phyloP scores from a whole-genome alignment of 2,113 vertebrate species.

The Scopus umbretta region DNA sequence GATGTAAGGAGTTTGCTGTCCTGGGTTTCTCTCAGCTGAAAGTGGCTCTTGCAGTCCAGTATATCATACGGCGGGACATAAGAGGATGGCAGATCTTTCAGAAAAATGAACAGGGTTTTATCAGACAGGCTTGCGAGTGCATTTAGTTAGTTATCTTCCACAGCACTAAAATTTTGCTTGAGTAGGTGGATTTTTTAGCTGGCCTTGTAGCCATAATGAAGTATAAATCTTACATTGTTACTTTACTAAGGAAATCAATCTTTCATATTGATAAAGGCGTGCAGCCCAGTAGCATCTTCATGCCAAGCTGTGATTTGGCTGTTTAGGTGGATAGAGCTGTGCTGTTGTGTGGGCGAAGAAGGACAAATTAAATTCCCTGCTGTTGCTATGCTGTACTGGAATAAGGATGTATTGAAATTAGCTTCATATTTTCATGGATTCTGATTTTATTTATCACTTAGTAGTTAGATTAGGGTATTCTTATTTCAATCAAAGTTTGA shows the following conservation, averaged over 20 bases:
- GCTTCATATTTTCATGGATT: background rate
- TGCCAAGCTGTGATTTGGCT: background rate
- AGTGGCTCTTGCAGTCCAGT: background rate
- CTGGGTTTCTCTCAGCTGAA: background rate
- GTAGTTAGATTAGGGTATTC: background rate
- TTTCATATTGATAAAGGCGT: background rate
- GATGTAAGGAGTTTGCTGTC: background rate
- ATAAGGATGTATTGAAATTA: background rate
- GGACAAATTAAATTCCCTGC: background rate
- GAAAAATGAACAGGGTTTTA: background rate
- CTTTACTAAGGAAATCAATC: background rate
- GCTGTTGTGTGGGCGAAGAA: background rate
- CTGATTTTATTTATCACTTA: background rate
- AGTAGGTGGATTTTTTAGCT: background rate
- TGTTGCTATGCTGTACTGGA: background rate
- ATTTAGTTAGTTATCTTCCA: conserved; percentile 2
- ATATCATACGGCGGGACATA: background rate
- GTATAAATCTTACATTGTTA: conserved; percentile 8
- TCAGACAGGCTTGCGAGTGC: background rate
- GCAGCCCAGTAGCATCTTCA: background rate
- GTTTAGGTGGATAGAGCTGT: background rate
- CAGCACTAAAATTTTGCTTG: conserved; percentile 4
- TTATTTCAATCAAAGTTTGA: background rate
- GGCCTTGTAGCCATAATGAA: conserved; percentile 19
- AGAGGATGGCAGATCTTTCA: background rate